Percentiles rank a stretch among this genome's conserved stretches.
phyloP scores from a whole-genome alignment of 2,797 vertebrate genomes.

The Ctenopoma multispine region DNA sequence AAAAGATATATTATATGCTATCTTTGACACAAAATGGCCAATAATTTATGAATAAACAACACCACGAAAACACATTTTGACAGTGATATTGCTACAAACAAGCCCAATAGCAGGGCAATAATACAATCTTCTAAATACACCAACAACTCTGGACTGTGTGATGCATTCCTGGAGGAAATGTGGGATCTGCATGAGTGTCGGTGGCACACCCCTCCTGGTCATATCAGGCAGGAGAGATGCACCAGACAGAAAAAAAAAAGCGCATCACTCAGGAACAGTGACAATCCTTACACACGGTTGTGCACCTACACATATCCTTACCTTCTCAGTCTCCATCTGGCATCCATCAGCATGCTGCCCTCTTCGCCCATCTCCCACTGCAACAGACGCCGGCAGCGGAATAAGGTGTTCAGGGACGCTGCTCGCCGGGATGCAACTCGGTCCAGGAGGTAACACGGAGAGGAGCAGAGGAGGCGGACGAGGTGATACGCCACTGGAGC shows the following conservation, averaged over 20 bases:
- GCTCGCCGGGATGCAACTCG: slow-evolving; percentile 48
- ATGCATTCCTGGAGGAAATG: background rate
- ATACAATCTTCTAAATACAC: background rate
- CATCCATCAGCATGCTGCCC: slow-evolving; percentile 64
- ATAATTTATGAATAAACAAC: background rate
- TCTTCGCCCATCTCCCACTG: slow-evolving; percentile 63
- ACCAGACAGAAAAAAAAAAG: slow-evolving; percentile 37
- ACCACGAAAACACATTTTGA: background rate
- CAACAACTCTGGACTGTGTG: slow-evolving; percentile 6
- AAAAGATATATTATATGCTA: background rate
- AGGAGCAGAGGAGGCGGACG: background rate
- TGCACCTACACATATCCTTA: slow-evolving; percentile 53
- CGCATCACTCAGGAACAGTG: slow-evolving; percentile 23
- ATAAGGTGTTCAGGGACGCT: slow-evolving; percentile 39
- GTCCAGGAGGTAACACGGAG: slow-evolving; percentile 13
- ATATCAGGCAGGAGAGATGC: slow-evolving; percentile 40
- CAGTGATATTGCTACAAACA: background rate
- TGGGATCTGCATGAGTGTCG: slow-evolving; percentile 27
- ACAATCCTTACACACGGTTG: background rate
- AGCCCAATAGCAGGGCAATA: no score
- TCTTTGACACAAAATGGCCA: background rate
- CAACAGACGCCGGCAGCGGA: slow-evolving; percentile 64
- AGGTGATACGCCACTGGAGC: slow-evolving; percentile 30
- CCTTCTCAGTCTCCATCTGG: slow-evolving; percentile 82
- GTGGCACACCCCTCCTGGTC: slow-evolving; percentile 53